Base-by-base conservation (phyloP, 2,888 invertebrate species). In the Unio delphinus region DNA sequence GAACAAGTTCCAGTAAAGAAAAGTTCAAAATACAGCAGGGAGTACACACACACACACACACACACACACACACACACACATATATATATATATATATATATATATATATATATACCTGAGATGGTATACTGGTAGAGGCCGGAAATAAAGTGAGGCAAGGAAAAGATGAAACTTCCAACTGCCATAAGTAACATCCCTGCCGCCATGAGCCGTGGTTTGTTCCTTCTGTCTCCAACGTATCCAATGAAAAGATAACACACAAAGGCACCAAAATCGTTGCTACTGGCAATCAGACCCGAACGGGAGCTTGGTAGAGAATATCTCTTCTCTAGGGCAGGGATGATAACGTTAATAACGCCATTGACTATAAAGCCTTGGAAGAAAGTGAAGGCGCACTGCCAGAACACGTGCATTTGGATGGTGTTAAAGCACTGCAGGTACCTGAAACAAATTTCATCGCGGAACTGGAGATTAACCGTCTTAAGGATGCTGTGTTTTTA, bases 291-390 rank as follows among this genome's bases (percentile, higher is more conserved):
- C 15, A 81, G 65, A 0, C 79, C 80, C 0, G 80, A 80, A n/a
- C 72, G 69, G 1, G 79, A 78, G 65, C 80, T 80, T 6, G 76
- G 66, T 5, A 83, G 69, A 11, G 72, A 68, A 68, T 76, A 83
- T 20, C 83, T 78, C 56, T 75, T 83, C 68, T 83, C 83, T 64
- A 82, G 71, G 17, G 83, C 75, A 26, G 77, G 74, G 28, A 83
- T 71, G 61, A 80, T 73, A 6, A 80, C 80, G 73, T 81, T 83
- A 55, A 82, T 81, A 28, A 80, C 74, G 23, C 83, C 83, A 55
- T 82, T 83, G 30, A 82, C 81, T 55, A 83, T 64, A 61, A 80
- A 82, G 5, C 83, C 83, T 58, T 80, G 78, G 59, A 77, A 72
- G 70, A 83, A 80, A 45, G 60, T 66, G 71, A 81, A 83, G 57